phyloP scores from a whole-genome alignment of 2,888 invertebrate species.

The Plagodis pulveraria region DNA sequence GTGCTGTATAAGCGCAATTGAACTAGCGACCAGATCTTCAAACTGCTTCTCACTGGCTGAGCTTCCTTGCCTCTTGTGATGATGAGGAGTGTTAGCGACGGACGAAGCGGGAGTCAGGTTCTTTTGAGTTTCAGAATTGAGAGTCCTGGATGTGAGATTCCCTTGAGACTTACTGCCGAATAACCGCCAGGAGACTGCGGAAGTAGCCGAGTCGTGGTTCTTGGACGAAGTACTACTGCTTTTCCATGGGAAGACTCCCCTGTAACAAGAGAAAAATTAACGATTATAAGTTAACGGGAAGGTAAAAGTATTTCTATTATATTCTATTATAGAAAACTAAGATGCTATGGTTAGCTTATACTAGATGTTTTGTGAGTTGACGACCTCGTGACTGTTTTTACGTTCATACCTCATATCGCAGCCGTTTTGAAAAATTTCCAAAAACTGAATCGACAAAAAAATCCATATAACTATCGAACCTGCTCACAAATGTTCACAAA shows the following conservation, averaged over 20 bases:
- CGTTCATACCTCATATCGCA: no score
- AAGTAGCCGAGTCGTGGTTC: slow-evolving; percentile 51
- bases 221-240: slow-evolving; percentile 63
- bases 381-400: no score
- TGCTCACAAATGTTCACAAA: no score
- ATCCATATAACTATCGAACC: no score
- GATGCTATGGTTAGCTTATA: no score
- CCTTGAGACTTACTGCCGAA: slow-evolving; percentile 76
- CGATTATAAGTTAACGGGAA: neutral
- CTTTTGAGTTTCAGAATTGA: slow-evolving; percentile 62
- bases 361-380: no score
- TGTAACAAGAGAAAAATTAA: slow-evolving; percentile 61
- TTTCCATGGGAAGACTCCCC: slow-evolving; percentile 84
- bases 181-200: slow-evolving; percentile 65
- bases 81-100: slow-evolving; percentile 71
- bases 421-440: no score
- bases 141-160: slow-evolving; percentile 61
- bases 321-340: no score
- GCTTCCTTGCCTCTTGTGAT: slow-evolving; percentile 76
- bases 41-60: slow-evolving; percentile 83
- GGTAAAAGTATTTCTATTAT: no score
- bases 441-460: no score
- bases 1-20: slow-evolving; percentile 89
- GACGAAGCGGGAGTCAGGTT: slow-evolving; percentile 68
- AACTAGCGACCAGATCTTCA: slow-evolving; percentile 87